Evolutionary conservation across 1,140 invertebrate species (phyloP), one percentile per base, ranked within the genome.

Genomic region (Trachymyrmex septentrionalis): DNA sequence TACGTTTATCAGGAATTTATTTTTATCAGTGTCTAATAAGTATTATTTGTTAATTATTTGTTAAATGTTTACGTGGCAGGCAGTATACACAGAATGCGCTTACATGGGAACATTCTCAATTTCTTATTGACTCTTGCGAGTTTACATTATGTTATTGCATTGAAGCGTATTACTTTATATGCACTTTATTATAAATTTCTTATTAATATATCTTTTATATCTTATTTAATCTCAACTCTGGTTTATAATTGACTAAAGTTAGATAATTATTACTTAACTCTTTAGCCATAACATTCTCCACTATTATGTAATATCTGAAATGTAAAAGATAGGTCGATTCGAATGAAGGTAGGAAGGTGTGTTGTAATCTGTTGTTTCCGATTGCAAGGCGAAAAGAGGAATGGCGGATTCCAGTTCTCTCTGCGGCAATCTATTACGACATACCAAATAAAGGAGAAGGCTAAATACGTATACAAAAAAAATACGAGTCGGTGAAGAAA

Each of bases 351-450:
- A 69, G 10, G 12, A 50, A 48, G 9, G 21, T 57, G 14, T 69
- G 27, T 38, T 53, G 27, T 53, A 67, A n/a, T 50, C 24, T 78
- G 38, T 66, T 82, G 24, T 72, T 48, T 78, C n/a, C 27, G 16
- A 44, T 7, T 19, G 19, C 9, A 50, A 30, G n/a, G n/a, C 2
- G 38, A 59, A 21, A 66, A 50, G 14, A n/a, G 57, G 16, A 84
- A 73, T 64, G n/a, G n/a, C 16, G 10, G 6, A 73, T 53, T 81
- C 21, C 63, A 67, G 44, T 71, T 55, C 44, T 69, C 66, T 69
- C n/a, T 63, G 44, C 44, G 44, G 16, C 19, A 19, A 86, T 81
- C 57, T 61, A 64, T 86, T 82, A 63, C 50, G 27, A 55, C 21
- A 24, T 53, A 19, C 12, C 27, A 82, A 77, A 21, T 59, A 50